Evolutionary conservation across 1,140 invertebrate species (phyloP).

Genomic region (Galleria mellonella): DNA sequence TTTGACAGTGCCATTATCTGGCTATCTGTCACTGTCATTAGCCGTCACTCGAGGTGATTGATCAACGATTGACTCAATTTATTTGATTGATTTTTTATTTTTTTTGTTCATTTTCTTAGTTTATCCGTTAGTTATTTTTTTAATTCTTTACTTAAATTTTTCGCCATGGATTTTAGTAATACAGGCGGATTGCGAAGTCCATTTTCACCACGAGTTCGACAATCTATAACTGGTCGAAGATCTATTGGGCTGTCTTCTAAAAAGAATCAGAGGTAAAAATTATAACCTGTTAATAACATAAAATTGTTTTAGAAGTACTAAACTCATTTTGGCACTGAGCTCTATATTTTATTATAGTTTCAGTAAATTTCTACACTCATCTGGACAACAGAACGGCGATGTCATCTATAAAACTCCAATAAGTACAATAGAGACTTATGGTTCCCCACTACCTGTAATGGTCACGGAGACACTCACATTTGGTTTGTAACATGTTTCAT

Average conservation of each 20-base stretch:
- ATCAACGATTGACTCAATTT: background rate
- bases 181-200: conserved; percentile 65
- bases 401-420: conserved; percentile 80
- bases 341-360: conserved; percentile 10
- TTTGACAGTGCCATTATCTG: background rate
- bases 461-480: conserved; percentile 92
- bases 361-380: conserved; percentile 40
- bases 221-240: conserved; percentile 55
- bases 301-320: too few species aligned
- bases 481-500: conserved; percentile 74
- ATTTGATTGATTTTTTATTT: conserved; percentile 5
- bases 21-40: background rate
- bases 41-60: too few species aligned
- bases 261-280: conserved; percentile 67
- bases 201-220: conserved; percentile 68
- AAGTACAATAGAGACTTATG: conserved; percentile 84
- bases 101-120: conserved; percentile 6
- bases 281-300: too few species aligned
- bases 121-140: too few species aligned
- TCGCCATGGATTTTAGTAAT: conserved; percentile 60
- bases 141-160: conserved; percentile 14
- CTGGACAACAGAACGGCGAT: conserved; percentile 71
- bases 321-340: too few species aligned
- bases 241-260: conserved; percentile 53
- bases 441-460: conserved; percentile 86